Percentiles rank a stretch among this genome's conserved stretches.
Conservation (phyloP, 2,113 vertebrate genomes). For the Acrocephalus kingi region DNA sequence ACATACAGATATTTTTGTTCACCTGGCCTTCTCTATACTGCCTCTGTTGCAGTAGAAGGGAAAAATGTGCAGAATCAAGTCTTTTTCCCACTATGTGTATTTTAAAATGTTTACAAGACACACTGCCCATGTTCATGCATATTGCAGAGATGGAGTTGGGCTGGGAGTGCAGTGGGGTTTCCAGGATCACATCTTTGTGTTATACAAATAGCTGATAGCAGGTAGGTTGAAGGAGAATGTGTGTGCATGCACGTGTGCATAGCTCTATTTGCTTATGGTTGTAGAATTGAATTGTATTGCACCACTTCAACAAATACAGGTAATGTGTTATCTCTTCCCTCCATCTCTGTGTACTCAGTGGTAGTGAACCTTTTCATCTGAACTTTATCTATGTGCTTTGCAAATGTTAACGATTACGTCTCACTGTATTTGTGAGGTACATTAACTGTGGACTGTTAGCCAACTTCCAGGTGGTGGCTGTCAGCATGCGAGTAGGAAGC, state of each 20-base stretch:
- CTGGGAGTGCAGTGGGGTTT: rapidly evolving
- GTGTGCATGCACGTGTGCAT: not conserved
- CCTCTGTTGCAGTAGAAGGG: not conserved
- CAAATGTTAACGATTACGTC: conserved; percentile 5
- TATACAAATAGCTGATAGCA: not conserved
- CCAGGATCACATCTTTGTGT: not conserved
- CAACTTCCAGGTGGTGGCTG: not conserved
- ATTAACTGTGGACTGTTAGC: not conserved
- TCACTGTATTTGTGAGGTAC: not conserved
- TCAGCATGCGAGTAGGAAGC: not conserved
- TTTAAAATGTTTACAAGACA: not conserved
- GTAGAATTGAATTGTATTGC: not conserved
- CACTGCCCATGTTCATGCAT: rapidly evolving
- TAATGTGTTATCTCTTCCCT: not conserved
- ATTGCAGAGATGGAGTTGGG: not conserved
- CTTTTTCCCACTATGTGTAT: not conserved
- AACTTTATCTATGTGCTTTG: not conserved
- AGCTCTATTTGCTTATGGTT: not conserved
- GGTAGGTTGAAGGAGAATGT: not conserved
- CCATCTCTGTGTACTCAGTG: not conserved
- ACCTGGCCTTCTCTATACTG: not conserved
- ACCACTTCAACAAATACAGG: not conserved
- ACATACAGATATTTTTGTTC: not conserved
- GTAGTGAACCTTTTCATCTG: conserved; percentile 1
- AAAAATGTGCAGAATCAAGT: not conserved